phyloP scores from a whole-genome alignment of 2,113 vertebrate genomes.

The Oryzias celebensis region DNA sequence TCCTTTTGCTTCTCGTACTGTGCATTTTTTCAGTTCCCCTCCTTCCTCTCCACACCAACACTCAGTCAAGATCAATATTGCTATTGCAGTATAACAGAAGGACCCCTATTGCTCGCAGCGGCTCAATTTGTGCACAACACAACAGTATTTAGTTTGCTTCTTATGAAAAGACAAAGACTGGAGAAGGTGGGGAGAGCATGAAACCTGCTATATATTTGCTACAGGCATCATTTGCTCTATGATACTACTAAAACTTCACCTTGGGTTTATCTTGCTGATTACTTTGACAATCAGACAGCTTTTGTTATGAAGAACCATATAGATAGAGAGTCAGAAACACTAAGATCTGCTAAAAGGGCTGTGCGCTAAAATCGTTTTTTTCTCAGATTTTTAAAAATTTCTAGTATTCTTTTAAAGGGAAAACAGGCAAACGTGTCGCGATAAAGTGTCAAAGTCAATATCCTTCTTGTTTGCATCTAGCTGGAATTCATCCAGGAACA shows the following conservation, averaged over 20 bases:
- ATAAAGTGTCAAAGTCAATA: slow-evolving; percentile 11
- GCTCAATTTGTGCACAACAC: slow-evolving; percentile 10
- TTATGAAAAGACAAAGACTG: slow-evolving; percentile 11
- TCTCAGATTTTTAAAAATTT: slow-evolving; percentile 1
- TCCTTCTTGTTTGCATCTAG: slow-evolving; percentile 28
- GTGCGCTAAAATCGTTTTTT: slow-evolving; percentile 17
- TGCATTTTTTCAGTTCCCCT: too few relatives aligned
- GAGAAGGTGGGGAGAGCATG: slow-evolving; percentile 5
- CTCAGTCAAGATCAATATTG: too few relatives aligned
- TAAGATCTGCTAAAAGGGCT: slow-evolving; percentile 21
- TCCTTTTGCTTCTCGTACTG: too few relatives aligned
- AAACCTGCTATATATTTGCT: slow-evolving; percentile 18
- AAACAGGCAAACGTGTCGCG: background rate
- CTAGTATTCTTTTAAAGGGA: background rate
- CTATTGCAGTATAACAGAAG: too few relatives aligned
- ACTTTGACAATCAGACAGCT: slow-evolving; percentile 29
- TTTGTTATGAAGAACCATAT: slow-evolving; percentile 24
- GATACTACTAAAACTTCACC: slow-evolving; percentile 34
- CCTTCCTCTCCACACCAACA: too few relatives aligned
- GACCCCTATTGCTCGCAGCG: background rate
- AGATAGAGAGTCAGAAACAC: slow-evolving; percentile 45
- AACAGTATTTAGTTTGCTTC: slow-evolving; percentile 26
- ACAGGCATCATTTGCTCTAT: slow-evolving; percentile 33
- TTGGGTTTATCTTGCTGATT: slow-evolving; percentile 43
- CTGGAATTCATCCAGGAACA: slow-evolving; percentile 36